Conservation (phyloP, 2,888 invertebrate genomes). For the Geophilus truncorum region DNA sequence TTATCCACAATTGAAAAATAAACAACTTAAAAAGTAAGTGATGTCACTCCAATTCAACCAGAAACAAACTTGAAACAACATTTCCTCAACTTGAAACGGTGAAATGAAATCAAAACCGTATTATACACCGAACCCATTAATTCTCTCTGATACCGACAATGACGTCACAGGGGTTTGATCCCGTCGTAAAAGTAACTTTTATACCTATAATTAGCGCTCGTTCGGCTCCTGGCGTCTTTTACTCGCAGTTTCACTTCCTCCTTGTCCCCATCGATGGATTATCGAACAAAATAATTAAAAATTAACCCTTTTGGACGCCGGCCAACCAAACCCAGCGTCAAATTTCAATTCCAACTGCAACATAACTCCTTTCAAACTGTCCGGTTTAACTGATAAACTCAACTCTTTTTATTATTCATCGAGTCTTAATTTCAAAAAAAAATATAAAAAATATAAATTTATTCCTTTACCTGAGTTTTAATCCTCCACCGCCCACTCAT, state of each 20-base stretch:
- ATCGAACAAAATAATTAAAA: background rate
- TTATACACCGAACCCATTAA: background rate
- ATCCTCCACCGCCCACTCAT: background rate
- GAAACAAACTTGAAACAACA: too few relatives aligned
- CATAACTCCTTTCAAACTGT: too few relatives aligned
- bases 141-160: background rate
- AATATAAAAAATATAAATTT: background rate
- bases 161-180: background rate
- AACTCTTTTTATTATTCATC: too few relatives aligned
- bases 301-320: background rate
- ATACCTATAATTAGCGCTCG: background rate
- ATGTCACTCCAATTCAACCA: too few relatives aligned
- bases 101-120: background rate
- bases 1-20: too few relatives aligned
- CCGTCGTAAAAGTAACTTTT: background rate
- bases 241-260: background rate
- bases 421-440: background rate
- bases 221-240: background rate
- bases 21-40: too few relatives aligned
- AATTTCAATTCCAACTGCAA: too few relatives aligned
- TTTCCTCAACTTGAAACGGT: too few relatives aligned
- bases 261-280: background rate
- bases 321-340: background rate
- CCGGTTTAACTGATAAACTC: too few relatives aligned
- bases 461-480: background rate